phyloP scores from a whole-genome alignment of 2,113 vertebrate genomes.

The Coptodon rendalli region DNA sequence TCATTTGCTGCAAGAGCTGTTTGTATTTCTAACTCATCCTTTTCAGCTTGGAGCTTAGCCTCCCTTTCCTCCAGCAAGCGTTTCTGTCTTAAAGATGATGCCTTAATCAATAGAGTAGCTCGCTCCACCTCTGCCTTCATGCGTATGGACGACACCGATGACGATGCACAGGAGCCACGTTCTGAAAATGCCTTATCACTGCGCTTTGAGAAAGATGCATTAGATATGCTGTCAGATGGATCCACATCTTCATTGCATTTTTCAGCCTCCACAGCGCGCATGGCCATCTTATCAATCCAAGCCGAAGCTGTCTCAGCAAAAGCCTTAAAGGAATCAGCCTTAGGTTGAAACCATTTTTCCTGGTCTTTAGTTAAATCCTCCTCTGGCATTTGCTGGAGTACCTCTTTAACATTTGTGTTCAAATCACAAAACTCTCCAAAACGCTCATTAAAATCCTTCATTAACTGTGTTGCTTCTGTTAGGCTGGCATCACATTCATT shows the following conservation, averaged over 20 bases:
- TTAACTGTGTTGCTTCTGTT: not conserved
- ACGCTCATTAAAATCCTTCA: no score
- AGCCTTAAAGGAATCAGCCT: not conserved
- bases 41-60: not conserved
- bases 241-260: not conserved
- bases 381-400: not conserved
- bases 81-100: not conserved
- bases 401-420: not conserved
- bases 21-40: not conserved
- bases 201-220: not conserved
- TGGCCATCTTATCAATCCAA: not conserved
- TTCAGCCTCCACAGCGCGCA: not conserved
- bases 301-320: not conserved
- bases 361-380: not conserved
- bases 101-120: not conserved
- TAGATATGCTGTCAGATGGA: not conserved
- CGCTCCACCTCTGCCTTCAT: not conserved
- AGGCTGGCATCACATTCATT: not conserved
- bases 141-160: rapidly evolving
- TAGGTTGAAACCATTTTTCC: not conserved
- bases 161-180: rapidly evolving
- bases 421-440: not conserved
- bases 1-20: not conserved
- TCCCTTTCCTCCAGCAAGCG: not conserved
- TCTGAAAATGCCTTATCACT: not conserved